These are phyloP conservation scores for Notospermus geniculatus DNA, from an alignment of 1,140 invertebrate species.

Conservation along the genomic window DNA sequence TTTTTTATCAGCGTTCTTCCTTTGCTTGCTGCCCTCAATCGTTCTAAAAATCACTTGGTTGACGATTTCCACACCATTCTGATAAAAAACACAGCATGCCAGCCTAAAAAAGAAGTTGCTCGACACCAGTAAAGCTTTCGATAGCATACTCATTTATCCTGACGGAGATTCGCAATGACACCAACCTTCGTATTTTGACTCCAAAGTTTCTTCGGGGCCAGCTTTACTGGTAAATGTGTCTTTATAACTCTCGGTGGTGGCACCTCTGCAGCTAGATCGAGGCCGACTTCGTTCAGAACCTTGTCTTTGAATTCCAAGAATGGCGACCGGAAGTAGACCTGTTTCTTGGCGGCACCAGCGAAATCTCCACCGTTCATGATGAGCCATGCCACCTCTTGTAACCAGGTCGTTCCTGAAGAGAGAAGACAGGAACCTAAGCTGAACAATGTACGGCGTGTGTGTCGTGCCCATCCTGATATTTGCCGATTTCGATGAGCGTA, in stretches of 20 bases:
- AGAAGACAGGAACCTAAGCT: conserved; percentile 44
- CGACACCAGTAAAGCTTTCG: neutral
- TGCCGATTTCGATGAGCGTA: no score
- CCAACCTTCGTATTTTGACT: conserved; percentile 1
- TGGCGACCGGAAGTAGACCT: conserved; percentile 62
- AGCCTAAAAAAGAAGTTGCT: neutral
- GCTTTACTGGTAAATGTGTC: conserved; percentile 38
- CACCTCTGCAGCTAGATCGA: conserved; percentile 41
- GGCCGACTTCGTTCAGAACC: conserved; percentile 42
- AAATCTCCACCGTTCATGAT: conserved; percentile 74
- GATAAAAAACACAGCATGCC: neutral
- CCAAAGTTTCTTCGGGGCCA: conserved; percentile 29
- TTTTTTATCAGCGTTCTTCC: no score
- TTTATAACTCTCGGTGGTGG: conserved; percentile 46
- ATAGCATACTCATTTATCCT: no score
- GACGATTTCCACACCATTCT: neutral
- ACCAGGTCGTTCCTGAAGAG: conserved; percentile 75
- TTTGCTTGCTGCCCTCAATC: no score
- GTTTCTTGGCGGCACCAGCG: conserved; percentile 67
- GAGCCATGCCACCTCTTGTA: conserved; percentile 85
- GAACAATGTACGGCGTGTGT: no score
- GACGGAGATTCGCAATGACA: no score
- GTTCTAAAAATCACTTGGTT: neutral
- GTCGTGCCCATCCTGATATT: no score
- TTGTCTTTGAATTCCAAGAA: conserved; percentile 61